phyloP scores from a whole-genome alignment of 2,113 vertebrate species.

The Uria aalge region DNA sequence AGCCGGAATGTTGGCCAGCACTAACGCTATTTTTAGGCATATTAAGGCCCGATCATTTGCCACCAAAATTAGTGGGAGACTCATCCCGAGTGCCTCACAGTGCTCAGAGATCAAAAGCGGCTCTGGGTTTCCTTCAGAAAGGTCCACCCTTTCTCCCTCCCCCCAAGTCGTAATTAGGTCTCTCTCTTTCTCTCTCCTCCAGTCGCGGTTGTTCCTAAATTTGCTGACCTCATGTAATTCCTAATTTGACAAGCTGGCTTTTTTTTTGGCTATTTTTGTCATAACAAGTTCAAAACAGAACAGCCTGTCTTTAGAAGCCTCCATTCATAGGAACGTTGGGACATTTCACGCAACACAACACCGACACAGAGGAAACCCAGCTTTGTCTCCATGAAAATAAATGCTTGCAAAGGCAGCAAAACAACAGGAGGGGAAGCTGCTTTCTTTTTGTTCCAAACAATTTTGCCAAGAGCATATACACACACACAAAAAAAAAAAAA shows the following conservation, averaged over 20 bases:
- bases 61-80: background rate
- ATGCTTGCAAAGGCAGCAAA: conserved; percentile 34
- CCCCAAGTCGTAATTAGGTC: conserved; percentile 19
- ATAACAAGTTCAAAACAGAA: background rate
- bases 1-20: background rate
- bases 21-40: background rate
- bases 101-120: background rate
- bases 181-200: conserved; percentile 34
- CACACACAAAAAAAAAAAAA: background rate
- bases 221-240: conserved; percentile 66
- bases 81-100: background rate
- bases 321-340: conserved; percentile 9
- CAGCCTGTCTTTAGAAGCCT: conserved; percentile 11
- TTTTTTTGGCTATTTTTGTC: conserved; percentile 36
- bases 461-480: background rate
- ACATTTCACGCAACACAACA: background rate
- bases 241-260: conserved; percentile 47
- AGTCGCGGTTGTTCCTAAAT: conserved; percentile 15
- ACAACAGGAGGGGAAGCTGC: conserved; percentile 55
- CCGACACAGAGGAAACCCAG: background rate
- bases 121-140: background rate
- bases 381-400: conserved; percentile 48
- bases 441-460: conserved; percentile 35
- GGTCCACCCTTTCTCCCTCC: background rate
- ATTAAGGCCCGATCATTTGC: background rate